A percentile compares a stretch with the other conserved stretches of the same genome.
phyloP scores from a whole-genome alignment of 1,140 invertebrate species.

The Copidosoma floridanum region DNA sequence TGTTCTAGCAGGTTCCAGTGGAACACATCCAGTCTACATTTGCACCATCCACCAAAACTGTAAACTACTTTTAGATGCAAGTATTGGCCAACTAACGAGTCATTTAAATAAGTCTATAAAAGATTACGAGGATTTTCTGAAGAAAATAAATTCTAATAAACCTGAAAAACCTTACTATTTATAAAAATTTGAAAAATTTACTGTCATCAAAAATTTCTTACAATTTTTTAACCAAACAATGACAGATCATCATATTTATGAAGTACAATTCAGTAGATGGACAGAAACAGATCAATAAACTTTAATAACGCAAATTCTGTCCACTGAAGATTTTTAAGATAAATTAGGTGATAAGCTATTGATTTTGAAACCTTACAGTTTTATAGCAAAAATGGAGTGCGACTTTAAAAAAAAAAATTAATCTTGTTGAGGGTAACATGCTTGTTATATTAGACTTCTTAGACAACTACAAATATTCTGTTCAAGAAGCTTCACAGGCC shows the following conservation, averaged over 20 bases:
- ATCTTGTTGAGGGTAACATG: constrained; percentile 19
- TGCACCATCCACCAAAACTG: constrained; percentile 3
- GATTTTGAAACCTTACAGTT: constrained; percentile 4
- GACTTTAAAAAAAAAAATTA: constrained; percentile 27
- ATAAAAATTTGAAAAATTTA: no score
- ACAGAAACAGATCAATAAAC: not conserved
- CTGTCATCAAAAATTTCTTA: no score
- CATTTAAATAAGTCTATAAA: no score
- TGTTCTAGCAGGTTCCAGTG: not conserved
- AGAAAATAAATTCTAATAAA: not conserved
- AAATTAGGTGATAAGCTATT: no score
- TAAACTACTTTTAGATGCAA: not conserved
- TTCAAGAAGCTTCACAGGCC: constrained; percentile 36
- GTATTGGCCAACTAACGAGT: no score
- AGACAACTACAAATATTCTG: constrained; percentile 33
- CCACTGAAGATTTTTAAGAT: no score
- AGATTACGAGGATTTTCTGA: no score
- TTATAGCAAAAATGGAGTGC: not conserved
- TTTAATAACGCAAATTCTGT: no score
- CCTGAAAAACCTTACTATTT: not conserved
- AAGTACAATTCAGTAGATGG: not conserved
- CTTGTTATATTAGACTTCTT: constrained; percentile 35
- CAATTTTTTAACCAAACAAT: not conserved
- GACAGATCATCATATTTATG: not conserved
- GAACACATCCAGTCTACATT: constrained; percentile 4